Base-by-base conservation (phyloP, 2,797 vertebrate species). In the Mormyrops attenuatus region DNA sequence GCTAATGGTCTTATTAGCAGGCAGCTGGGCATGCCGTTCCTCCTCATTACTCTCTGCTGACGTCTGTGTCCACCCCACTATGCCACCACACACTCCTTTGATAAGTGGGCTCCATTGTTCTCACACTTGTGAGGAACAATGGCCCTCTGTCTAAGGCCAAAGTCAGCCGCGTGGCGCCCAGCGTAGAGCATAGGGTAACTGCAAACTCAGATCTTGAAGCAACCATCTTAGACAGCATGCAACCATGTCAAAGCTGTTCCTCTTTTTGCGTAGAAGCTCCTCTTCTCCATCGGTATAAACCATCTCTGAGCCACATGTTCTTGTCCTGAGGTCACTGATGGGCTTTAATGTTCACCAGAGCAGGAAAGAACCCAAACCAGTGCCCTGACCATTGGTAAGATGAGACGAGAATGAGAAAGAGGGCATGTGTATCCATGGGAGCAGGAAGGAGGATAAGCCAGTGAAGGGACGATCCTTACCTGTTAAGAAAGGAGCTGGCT, bases 1-100 rank as follows among this genome's bases (percentile, higher is more conserved):
- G 30, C 88, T 84, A 89, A 89, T 60, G 50, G 52, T 89, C 88
- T 84, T 77, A 84, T 89, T 89, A 84, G 17, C 53, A 47, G 30
- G 60, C 88, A 88, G 88, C 63, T 66, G 88, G 44, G 60, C 41
- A 38, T n/a, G 22, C 44, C n/a, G 63, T 49, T 88, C 63, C 41
- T 44, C 44, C 47, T 73, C 88, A 50, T 88, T 88, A 50, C 44
- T 88, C 88, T 50, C 63, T 50, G 20, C 60, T 88, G 88, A 88
- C 44, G 17, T 88, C n/a, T 73, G 15, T 87, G 50, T 87, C 50
- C 50, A 57, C 50, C 26, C 26, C 50, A 55, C 47, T 3, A 30
- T n/a, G 15, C 85, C 15, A 87, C 85, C 85, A 30, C 50, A 26
- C 34, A 13, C 52, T 34, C 11, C 52, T 50, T 84, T 87, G 85